phyloP scores from a whole-genome alignment of 1,140 invertebrate genomes.

The Drosophila willistoni region DNA sequence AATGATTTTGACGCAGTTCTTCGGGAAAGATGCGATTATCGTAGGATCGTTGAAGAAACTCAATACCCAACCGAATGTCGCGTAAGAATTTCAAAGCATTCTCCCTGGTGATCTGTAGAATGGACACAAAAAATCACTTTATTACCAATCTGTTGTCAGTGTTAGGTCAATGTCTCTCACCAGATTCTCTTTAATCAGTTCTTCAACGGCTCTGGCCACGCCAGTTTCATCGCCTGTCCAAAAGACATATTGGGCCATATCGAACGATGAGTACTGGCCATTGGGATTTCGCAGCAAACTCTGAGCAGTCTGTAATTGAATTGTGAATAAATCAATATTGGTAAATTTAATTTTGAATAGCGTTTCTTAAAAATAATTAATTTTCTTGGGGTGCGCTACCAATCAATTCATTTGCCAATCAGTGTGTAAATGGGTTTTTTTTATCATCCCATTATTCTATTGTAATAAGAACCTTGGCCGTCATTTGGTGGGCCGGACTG shows the following conservation, averaged over 20 bases:
- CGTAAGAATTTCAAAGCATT: conserved; percentile 89
- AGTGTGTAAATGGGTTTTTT: conserved; percentile 14
- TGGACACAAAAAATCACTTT: background rate
- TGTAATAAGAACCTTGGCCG: conserved; percentile 71
- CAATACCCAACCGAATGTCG: conserved; percentile 88
- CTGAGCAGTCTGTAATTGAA: conserved; percentile 75
- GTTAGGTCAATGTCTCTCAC: conserved; percentile 83
- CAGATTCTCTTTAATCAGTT: conserved; percentile 88
- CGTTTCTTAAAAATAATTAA: conserved; percentile 25
- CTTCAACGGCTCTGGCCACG: conserved; percentile 88
- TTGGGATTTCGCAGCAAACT: conserved; percentile 83
- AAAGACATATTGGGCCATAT: conserved; percentile 91
- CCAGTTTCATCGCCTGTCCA: conserved; percentile 91
- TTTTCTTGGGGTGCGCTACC: conserved; percentile 24
- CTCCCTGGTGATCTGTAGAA: conserved; percentile 86
- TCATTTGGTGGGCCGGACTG: conserved; percentile 47
- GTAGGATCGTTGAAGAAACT: conserved; percentile 87
- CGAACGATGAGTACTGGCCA: conserved; percentile 87
- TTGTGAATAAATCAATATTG: background rate
- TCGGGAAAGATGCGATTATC: conserved; percentile 79
- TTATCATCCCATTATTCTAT: background rate
- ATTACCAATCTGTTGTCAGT: background rate
- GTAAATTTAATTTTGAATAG: too few relatives aligned
- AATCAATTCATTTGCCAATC: conserved; percentile 23
- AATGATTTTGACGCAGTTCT: conserved; percentile 69